Evolutionary conservation across 2,888 invertebrate genomes (phyloP), one percentile per base, ranked within the genome.

Genomic region (Eupelmus urozonus): DNA sequence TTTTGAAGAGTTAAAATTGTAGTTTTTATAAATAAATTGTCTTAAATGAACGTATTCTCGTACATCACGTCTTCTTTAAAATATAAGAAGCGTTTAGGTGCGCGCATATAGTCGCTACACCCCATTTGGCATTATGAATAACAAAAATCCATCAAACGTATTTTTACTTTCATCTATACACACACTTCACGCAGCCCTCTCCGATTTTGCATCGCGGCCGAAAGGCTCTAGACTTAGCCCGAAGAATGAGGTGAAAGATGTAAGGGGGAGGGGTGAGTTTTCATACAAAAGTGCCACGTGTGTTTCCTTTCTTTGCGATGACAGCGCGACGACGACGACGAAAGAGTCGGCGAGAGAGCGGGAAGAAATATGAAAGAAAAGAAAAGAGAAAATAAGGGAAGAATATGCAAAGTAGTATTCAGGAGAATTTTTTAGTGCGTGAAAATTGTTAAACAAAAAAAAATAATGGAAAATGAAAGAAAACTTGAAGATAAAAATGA

Each of bases 261-360:
- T 25, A 20, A 2, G 45, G 5, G 55, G 60, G 73, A 18, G 11
- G 53, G 66, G 69, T 53, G 78, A 73, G 53, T 60, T 45, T 49
- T 9, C n/a, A 49, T 13, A 59, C 59, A 59, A 71, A 66, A 71
- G 65, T 77, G 77, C 77, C 78, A 78, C 81, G 81, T 78, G 79
- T 76, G 69, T 72, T 62, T 73, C 18, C 25, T 42, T 59, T 66
- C 65, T 72, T 63, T 62, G 76, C 60, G 62, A 34, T 59, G 59
- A 59, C 59, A 70, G 25, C 55, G 27, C 65, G 25, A 25, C n/a
- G 40, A 18, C 29, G 59, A 13, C 60, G 60, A 60, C 60, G 40
- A n/a, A 13, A 18, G 40, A 1, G 7, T 18, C 13, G 62, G 16
- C 25, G 1, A 45, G 9, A 7, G 7, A 16, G 63, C 1, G 18